Evolutionary conservation across 2,113 vertebrate genomes (phyloP), one percentile per base, ranked within the genome.

Genomic region (Microtus pennsylvanicus): DNA sequence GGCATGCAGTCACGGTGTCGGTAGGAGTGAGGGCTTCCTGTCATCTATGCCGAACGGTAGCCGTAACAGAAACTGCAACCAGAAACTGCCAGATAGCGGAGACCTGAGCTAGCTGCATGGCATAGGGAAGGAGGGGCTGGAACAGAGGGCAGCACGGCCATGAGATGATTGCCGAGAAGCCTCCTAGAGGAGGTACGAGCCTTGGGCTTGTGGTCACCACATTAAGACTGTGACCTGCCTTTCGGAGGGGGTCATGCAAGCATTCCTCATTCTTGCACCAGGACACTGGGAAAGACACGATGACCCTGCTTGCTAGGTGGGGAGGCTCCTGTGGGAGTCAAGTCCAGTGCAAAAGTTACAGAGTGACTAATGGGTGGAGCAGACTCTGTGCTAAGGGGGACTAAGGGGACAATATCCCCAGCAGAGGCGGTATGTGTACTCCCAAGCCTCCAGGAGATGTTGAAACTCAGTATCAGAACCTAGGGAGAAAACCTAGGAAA

Each of bases 81-180:
- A 12, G 42, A 75, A 58, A 28, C 8, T 0, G 7, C 10, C 19
- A 50, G n/a, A 16, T 0, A 0, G 78, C 0, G 13, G 58, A 3
- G 4, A 2, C 1, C 55, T 55, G 28, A 65, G 50, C 67, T 0
- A 45, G n/a, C n/a, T 0, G 0, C 8, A 1, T 0, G 0, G 55
- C 3, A 0, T 0, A 0, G 0, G 1, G 63, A 26, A 76, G 69
- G 28, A 6, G 12, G 35, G 42, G 30, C 81, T 5, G 5, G 24
- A 11, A 63, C 22, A 21, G 69, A n/a, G 26, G 67, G 47, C 0
- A 0, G 67, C 85, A 72, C 1, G 6, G 12, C 0, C 10, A 80
- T 1, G 35, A 69, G 35, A 7, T 0, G 35, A 19, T n/a, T 0
- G 11, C 75, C 92, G 11, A 47, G 42, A 42, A 67, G 58, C 76